Base-by-base conservation (phyloP, 2,888 invertebrate species). In the Ennomos fuscantarius region DNA sequence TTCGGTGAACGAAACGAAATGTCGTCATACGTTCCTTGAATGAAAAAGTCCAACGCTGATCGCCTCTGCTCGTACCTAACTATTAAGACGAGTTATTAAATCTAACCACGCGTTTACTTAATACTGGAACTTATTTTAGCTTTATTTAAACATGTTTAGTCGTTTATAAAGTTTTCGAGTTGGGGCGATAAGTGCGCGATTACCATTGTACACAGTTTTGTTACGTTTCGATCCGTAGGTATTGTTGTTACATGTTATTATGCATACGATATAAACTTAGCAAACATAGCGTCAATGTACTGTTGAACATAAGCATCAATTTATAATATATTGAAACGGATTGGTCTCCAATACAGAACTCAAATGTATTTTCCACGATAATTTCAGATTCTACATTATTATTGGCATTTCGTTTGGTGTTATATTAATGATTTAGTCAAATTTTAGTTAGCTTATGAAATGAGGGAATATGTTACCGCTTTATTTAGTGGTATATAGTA, bases 391-490 rank as follows among this genome's bases (percentile, higher is more conserved):
- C 32, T 24, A 39, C 13, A 15, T 49, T 15, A 9, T 11, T 32
- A 35, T 24, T 32, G 44, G 36, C 11, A 24, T 37, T 53, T 49
- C 15, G 8, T 40, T 50, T 41, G 40, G 45, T 34, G 31, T 51
- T 24, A 24, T 5, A 34, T 39, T 15, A 35, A 24, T 43, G 34
- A 35, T 55, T 55, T 65, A 60, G 60, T 59, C 46, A 65, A 56
- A 62, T 54, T 55, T 55, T 41, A 50, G 55, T 60, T 57, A 65
- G 49, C 31, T 53, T 53, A 50, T 52, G 42, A 51, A 55, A 55
- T 45, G 42, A 39, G 42, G 43, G 15, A 48, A 11, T 33, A 39
- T 56, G 58, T 60, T 60, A 61, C 63, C 58, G 54, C 60, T 37
- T 43, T 56, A 46, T 56, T 46, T 42, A 35, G 59, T 66, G 60